Evolutionary conservation across 2,113 vertebrate species (phyloP), one percentile per base, ranked within the genome.

Genomic region (Clupea harengus): DNA sequence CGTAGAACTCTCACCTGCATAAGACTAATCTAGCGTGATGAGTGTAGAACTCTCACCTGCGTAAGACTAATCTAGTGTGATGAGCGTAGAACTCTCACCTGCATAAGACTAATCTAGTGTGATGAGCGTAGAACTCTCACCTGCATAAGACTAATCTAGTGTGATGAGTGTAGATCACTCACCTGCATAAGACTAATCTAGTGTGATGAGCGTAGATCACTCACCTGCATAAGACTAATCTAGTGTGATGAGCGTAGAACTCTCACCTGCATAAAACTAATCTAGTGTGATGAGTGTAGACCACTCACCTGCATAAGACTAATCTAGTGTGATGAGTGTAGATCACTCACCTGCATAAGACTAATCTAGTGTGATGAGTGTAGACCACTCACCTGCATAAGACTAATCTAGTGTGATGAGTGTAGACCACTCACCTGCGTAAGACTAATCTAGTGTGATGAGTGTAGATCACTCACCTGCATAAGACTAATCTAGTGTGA

Each of bases 141-240:
- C 97, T 87, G 95, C 89, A 83, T 95, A 96, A 20, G 96, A 91
- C 91, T 97, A n/a, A n/a, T n/a, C n/a, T n/a, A n/a, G n/a, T n/a
- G n/a, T n/a, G n/a, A n/a, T n/a, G n/a, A n/a, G n/a, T n/a, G n/a
- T 52, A 15, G 50, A 1, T 3, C 50, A 52, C 17, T 52, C 57
- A 60, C 5, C 4, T 72, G 64, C 25, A 0, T 11, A 72, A 32
- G n/a, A 1, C 60, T 4, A 39, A 2, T 39, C 39, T 39, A 39
- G 1, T 6, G 20, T n/a, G 64, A 28, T 25, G 10, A 25, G 54
- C 18, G 7, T 60, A 6, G 54, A 18, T 1, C 54, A 60, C 54
- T 60, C 18, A 60, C 18, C 22, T 64, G 57, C 5, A 6, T 25
- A 64, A 64, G 64, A 1, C 25, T 72, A 72, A 6, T 25, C 11